Evolutionary conservation across 23 tunicate genomes (phyloP).

Genomic region (Botrylloides violaceus): DNA sequence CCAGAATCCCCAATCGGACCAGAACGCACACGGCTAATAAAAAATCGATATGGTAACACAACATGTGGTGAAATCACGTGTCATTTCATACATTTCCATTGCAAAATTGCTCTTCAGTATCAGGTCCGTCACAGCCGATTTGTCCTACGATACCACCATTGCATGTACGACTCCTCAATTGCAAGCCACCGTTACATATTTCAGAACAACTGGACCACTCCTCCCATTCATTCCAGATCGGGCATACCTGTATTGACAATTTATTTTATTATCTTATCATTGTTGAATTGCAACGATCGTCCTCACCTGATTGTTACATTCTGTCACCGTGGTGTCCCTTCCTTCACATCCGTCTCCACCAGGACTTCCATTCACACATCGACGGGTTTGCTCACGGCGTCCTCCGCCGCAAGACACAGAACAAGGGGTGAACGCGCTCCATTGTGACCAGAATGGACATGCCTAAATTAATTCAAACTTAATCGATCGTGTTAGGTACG

Average conservation of each 20-base stretch:
- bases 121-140: conserved; percentile 51
- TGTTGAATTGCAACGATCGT: background rate
- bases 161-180: conserved; percentile 42
- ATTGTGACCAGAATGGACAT: conserved; percentile 49
- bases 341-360: conserved; percentile 47
- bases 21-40: conserved; percentile 33
- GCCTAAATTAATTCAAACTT: conserved; percentile 15
- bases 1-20: conserved; percentile 32
- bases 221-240: conserved; percentile 63
- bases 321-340: conserved; percentile 15
- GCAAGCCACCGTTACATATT: conserved; percentile 66
- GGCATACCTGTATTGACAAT: conserved; percentile 37
- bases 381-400: conserved; percentile 28
- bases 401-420: conserved; percentile 50
- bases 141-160: conserved; percentile 28
- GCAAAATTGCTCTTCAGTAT: conserved; percentile 26
- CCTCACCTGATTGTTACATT: conserved; percentile 26
- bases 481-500: too few relatives aligned
- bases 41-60: background rate
- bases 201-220: conserved; percentile 58
- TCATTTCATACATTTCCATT: conserved; percentile 18
- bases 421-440: conserved; percentile 50
- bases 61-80: too few relatives aligned
- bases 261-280: background rate
- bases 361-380: conserved; percentile 53